phyloP scores from a whole-genome alignment of 2,888 invertebrate species.

The Drosophila greeni region DNA sequence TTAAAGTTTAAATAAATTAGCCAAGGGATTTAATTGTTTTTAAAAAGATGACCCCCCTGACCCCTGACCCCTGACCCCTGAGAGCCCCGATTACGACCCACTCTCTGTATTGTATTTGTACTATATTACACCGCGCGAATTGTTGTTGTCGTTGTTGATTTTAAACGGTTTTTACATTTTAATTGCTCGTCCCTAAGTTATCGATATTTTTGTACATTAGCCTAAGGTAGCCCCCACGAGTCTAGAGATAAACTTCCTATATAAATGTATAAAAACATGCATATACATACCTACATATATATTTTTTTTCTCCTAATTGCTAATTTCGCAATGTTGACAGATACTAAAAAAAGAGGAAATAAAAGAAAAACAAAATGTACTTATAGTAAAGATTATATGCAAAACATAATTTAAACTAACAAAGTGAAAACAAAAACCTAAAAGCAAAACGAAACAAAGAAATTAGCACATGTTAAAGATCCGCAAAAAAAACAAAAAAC shows the following conservation, averaged over 20 bases:
- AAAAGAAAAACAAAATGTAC: slow-evolving; percentile 24
- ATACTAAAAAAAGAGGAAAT: slow-evolving; percentile 2
- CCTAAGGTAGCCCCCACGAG: slow-evolving; percentile 52
- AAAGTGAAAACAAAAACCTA: slow-evolving; percentile 13
- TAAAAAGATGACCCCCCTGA: not conserved
- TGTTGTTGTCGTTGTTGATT: slow-evolving; percentile 64
- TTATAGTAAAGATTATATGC: slow-evolving; percentile 45
- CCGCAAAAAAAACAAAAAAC: slow-evolving; percentile 54
- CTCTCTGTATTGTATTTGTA: slow-evolving; percentile 26
- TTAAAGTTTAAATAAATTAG: slow-evolving; percentile 13
- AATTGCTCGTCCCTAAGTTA: slow-evolving; percentile 66
- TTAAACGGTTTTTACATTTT: slow-evolving; percentile 44
- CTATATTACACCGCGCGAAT: slow-evolving; percentile 41
- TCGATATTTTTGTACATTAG: slow-evolving; percentile 70
- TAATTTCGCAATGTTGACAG: slow-evolving; percentile 43
- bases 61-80: not conserved
- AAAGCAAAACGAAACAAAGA: slow-evolving; percentile 43
- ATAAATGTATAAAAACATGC: slow-evolving; percentile 32
- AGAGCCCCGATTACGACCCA: slow-evolving; percentile 15
- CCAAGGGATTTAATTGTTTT: slow-evolving; percentile 24
- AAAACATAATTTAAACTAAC: slow-evolving; percentile 39
- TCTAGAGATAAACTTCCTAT: slow-evolving; percentile 31
- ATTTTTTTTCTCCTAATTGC: slow-evolving; percentile 40
- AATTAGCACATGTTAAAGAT: slow-evolving; percentile 69
- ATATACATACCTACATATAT: slow-evolving; percentile 1